Evolutionary conservation across 2,888 invertebrate species (phyloP).

Genomic region (Drosophila anomelani): DNA sequence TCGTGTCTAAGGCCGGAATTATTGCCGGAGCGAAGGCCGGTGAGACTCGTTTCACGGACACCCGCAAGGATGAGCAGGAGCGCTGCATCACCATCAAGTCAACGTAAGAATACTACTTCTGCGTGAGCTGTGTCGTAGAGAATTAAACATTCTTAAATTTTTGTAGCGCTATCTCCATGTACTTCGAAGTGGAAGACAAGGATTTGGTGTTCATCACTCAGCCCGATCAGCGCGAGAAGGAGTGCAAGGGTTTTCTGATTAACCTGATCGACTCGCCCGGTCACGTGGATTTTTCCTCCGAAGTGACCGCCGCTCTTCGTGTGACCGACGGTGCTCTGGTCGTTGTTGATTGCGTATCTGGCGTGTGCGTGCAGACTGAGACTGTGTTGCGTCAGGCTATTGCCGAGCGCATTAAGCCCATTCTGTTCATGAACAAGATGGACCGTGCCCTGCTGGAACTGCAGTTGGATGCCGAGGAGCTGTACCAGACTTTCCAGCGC

Average conservation of each 20-base stretch:
- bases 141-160: background rate
- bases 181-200: conserved; percentile 97
- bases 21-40: conserved; percentile 99
- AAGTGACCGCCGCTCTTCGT: conserved; percentile 99
- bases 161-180: conserved; percentile 98
- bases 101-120: conserved; percentile 85
- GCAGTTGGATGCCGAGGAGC: conserved; percentile 97
- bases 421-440: conserved; percentile 99
- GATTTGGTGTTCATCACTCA: conserved; percentile 97
- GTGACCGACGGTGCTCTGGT: conserved; percentile 99
- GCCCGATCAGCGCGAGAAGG: conserved; percentile 95
- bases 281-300: conserved; percentile 99
- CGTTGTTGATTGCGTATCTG: conserved; percentile 99
- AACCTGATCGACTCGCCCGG: conserved; percentile 99
- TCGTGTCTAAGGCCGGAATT: conserved; percentile 99
- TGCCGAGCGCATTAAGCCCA: conserved; percentile 99
- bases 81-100: conserved; percentile 99
- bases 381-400: conserved; percentile 99
- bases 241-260: conserved; percentile 98
- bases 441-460: conserved; percentile 99
- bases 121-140: too few relatives aligned
- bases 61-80: conserved; percentile 99
- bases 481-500: conserved; percentile 99
- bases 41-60: conserved; percentile 99
- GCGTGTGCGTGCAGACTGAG: conserved; percentile 99